Evolutionary conservation across 2,797 vertebrate species (phyloP).

Genomic region (Mormyrops attenuatus): DNA sequence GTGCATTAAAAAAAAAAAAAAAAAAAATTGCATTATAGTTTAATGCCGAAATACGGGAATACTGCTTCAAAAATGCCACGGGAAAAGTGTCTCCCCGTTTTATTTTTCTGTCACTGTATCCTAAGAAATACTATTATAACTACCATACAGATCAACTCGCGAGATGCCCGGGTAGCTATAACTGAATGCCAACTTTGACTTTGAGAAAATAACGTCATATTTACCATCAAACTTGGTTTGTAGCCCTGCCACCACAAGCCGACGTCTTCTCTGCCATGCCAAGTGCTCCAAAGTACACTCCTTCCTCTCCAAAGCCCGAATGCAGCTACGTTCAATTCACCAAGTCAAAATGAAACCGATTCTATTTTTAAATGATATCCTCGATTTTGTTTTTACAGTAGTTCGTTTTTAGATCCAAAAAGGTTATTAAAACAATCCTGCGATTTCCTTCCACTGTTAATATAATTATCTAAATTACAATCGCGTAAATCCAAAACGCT

Average conservation of each 20-base stretch:
- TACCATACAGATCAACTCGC: not conserved
- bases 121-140: not conserved
- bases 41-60: not conserved
- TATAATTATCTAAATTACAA: constrained; percentile 43
- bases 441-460: constrained; percentile 24
- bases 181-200: not conserved
- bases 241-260: not conserved
- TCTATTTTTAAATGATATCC: constrained; percentile 24
- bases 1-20: not conserved
- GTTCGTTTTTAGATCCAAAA: constrained; percentile 49
- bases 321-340: not conserved
- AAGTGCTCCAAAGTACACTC: not conserved
- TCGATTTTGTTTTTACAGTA: constrained; percentile 40
- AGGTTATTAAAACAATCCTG: not conserved
- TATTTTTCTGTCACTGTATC: not conserved
- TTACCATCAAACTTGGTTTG: constrained; percentile 6
- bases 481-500: constrained; percentile 63
- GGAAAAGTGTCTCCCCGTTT: not conserved
- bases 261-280: not conserved
- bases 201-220: constrained; percentile 5
- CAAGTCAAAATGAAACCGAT: not conserved
- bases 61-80: not conserved
- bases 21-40: not conserved
- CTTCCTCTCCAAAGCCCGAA: not conserved
- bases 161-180: not conserved